These are phyloP conservation scores for Chelonoidis abingdonii DNA, from an alignment of 2,113 vertebrate species.

Conservation along the genomic window DNA sequence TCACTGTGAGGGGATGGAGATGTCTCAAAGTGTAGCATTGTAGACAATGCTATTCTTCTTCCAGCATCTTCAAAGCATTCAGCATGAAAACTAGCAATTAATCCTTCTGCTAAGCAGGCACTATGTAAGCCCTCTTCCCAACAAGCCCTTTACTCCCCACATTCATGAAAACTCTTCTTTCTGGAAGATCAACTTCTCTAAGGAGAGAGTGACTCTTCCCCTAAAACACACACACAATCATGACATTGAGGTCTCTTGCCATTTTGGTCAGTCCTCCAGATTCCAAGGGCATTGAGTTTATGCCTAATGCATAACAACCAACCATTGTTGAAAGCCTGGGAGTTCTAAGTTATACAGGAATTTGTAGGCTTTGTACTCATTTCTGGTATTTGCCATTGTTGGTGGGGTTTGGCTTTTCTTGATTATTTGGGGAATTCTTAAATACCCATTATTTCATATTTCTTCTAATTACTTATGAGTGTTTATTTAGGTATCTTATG, in stretches of 20 bases:
- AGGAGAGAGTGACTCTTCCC: neutral
- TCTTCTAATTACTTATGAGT: neutral
- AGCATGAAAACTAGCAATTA: neutral
- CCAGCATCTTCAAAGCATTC: neutral
- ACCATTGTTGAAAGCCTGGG: neutral
- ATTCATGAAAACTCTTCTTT: neutral
- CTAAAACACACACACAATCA: neutral
- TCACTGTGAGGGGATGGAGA: neutral
- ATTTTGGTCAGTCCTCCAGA: neutral
- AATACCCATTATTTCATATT: neutral
- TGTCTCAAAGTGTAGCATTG: neutral
- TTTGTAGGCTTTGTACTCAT: neutral
- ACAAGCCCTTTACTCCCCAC: neutral
- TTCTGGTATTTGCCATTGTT: neutral
- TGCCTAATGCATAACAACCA: neutral
- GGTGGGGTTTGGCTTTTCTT: neutral
- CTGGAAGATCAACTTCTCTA: neutral
- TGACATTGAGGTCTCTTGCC: neutral
- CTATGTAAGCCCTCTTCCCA: neutral
- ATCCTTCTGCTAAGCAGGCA: neutral
- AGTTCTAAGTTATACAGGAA: too few species aligned
- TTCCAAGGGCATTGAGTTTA: neutral
- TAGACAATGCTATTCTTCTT: neutral
- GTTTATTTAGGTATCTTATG: rapidly evolving
- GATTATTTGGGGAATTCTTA: neutral